Conservation (phyloP, 92 coral and sea anemone species). For the Hydrozoanthus gracilis region DNA sequence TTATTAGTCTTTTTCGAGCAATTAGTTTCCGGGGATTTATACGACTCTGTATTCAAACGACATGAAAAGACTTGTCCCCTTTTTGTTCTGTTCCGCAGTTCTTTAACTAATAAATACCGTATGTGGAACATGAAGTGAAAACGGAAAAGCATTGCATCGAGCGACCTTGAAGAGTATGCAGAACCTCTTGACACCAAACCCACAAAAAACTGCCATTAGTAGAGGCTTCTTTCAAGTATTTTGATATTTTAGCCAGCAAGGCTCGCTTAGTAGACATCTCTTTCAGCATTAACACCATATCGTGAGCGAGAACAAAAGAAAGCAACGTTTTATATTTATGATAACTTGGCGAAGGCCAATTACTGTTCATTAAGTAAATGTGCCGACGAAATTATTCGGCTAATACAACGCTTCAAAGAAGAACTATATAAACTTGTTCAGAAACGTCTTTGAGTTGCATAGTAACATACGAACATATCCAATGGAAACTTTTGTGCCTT, state of each 20-base stretch:
- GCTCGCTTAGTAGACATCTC: neutral
- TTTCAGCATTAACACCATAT: neutral
- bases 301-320: neutral
- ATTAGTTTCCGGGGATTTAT: no score
- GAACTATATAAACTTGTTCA: no score
- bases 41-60: no score
- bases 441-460: no score
- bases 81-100: neutral
- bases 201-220: neutral
- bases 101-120: neutral
- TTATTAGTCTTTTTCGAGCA: no score
- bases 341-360: neutral
- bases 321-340: neutral
- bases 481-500: no score
- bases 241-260: no score
- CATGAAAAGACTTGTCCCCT: no score
- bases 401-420: neutral
- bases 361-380: conserved; percentile 4
- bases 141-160: neutral
- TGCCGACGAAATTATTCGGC: neutral
- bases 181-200: neutral
- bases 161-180: neutral
- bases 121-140: neutral
- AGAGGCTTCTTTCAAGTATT: neutral
- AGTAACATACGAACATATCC: no score